phyloP scores from a whole-genome alignment of 2,888 invertebrate species.

The Orthosia gracilis region DNA sequence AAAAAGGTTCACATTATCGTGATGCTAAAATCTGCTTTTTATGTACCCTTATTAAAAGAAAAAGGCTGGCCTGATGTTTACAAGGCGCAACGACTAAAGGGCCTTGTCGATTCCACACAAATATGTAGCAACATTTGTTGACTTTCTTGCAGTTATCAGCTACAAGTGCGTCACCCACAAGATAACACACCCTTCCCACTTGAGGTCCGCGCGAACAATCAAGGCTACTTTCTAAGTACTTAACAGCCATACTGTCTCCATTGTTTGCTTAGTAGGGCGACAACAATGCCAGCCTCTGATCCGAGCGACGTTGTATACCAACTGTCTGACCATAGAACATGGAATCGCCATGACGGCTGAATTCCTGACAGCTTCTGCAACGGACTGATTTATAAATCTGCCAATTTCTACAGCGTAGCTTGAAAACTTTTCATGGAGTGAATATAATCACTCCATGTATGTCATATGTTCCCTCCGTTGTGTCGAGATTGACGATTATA shows the following conservation, averaged over 20 bases:
- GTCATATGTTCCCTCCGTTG: no score
- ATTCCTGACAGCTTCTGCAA: background rate
- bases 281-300: slow-evolving; percentile 41
- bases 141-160: background rate
- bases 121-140: background rate
- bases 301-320: slow-evolving; percentile 26
- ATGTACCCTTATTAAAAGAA: no score
- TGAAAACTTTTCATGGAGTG: no score
- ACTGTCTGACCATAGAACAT: background rate
- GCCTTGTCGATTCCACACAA: background rate
- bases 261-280: slow-evolving; percentile 56
- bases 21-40: no score
- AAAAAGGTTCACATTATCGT: no score
- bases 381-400: no score
- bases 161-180: background rate
- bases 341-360: background rate
- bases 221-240: slow-evolving; percentile 49
- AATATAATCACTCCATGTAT: no score
- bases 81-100: background rate
- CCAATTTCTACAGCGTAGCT: no score
- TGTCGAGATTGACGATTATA: no score
- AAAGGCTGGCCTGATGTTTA: background rate
- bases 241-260: slow-evolving; percentile 17
- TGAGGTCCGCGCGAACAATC: slow-evolving; percentile 12
- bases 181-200: slow-evolving; percentile 27